Evolutionary conservation across 1,140 invertebrate species (phyloP).

Genomic region (Hydropsyche tenuis): DNA sequence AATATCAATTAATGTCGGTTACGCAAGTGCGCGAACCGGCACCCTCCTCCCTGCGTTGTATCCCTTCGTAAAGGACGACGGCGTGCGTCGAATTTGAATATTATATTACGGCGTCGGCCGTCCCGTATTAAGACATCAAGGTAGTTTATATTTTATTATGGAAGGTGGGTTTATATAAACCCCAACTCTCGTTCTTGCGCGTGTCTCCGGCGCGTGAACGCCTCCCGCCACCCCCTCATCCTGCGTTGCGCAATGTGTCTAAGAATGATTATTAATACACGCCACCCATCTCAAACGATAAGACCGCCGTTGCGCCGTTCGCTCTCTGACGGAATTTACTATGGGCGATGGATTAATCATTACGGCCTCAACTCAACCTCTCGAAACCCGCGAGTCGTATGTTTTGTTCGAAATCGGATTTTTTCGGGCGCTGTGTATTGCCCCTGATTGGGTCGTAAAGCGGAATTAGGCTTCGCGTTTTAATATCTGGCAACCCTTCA

Average conservation of each 20-base stretch:
- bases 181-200: background rate
- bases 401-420: background rate
- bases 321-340: background rate
- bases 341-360: slow-evolving; percentile 3
- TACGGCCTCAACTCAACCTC: background rate
- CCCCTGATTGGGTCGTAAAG: no score
- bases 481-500: no score
- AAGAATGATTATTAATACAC: slow-evolving; percentile 37
- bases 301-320: no score
- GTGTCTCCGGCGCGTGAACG: background rate
- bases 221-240: background rate
- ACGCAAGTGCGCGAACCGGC: background rate
- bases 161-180: slow-evolving; percentile 10
- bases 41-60: background rate
- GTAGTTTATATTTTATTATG: slow-evolving; percentile 37
- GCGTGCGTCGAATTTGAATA: slow-evolving; percentile 29
- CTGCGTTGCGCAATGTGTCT: slow-evolving; percentile 28
- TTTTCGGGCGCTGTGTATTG: no score
- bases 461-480: no score
- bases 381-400: background rate
- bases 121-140: slow-evolving; percentile 31
- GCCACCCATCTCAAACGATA: slow-evolving; percentile 36
- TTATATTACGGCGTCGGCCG: slow-evolving; percentile 22
- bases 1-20: slow-evolving; percentile 35
- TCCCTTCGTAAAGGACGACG: background rate